Evolutionary conservation across 2,113 vertebrate species (phyloP).

Genomic region (Okapia johnstoni): DNA sequence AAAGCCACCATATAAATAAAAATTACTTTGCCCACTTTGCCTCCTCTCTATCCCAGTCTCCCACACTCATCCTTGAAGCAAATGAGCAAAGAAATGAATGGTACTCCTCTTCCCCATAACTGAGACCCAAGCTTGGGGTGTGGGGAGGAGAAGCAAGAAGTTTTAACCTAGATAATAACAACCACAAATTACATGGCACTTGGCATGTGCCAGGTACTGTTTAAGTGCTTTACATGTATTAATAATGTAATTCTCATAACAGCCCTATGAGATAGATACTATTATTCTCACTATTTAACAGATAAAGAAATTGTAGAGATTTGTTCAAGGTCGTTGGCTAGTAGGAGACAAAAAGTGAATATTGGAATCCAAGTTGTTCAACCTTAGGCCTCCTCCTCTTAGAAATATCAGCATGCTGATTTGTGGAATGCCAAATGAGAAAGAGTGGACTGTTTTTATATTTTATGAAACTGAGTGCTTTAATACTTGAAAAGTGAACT

Average conservation of each 20-base stretch:
- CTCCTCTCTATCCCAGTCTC: neutral
- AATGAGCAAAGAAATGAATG: neutral
- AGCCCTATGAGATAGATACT: neutral
- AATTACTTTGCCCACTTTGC: neutral
- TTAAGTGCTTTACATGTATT: neutral
- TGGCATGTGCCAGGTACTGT: fast-evolving
- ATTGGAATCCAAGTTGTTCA: neutral
- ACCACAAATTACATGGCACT: neutral
- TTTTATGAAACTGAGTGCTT: neutral
- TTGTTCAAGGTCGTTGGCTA: neutral
- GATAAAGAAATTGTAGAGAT: neutral
- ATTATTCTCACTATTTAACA: neutral
- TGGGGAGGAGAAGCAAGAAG: neutral
- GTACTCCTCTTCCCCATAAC: neutral
- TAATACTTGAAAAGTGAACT: neutral
- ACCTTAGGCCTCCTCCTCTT: neutral
- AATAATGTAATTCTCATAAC: neutral
- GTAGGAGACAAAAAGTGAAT: neutral
- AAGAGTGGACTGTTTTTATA: neutral
- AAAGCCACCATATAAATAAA: neutral
- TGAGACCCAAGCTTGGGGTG: neutral
- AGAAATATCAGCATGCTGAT: neutral
- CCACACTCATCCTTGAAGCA: neutral
- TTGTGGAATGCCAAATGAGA: neutral
- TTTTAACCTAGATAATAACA: neutral